Base-by-base conservation (phyloP, 2,888 invertebrate genomes). In the Sthenelais limicola region DNA sequence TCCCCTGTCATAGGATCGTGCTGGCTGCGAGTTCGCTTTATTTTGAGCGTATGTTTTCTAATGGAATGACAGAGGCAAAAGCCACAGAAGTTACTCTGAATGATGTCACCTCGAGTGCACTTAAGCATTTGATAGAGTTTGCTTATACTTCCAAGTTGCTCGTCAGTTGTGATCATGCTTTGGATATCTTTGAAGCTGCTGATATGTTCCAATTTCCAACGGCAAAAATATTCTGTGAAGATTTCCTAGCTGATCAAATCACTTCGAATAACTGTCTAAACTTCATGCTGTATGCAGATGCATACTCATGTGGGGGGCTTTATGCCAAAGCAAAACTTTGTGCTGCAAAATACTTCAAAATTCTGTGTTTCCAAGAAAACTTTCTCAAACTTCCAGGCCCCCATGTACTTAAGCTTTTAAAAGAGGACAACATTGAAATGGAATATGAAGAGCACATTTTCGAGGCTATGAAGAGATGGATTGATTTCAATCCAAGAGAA, bases 11-110 rank as follows among this genome's bases (percentile, higher is more conserved):
- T 73, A 80, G 82, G 51, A 84, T 86, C 66, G 82, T 88, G n/a
- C 77, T 88, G 30, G 86, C 87, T 5, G 87, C 86, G 4, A 87
- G 86, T 74, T 86, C 86, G 47, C 83, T 84, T 0, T 88, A 88
- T 69, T 88, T 88, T 71, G 80, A 82, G 69, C 83, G 86, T 24
- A 88, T 88, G 87, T 88, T 88, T 73, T 84, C 86, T 7, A 84
- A 84, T 76, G 84, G 85, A 69, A 78, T 87, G 69, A 78, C 81
- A 48, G 88, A 88, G 74, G 83, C 84, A 35, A 77, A 78, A 0
- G 84, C 85, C 47, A 77, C 80, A n/a, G 80, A 62, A 18, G 82
- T 88, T 3, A 77, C 77, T 5, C 83, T 87, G 68, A 84, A 84
- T 71, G 84, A 85, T 30, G 81, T 87, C 38, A 84, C 86, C 4